Conservation (phyloP, 2,797 vertebrate genomes). For the Silurus aristotelis region DNA sequence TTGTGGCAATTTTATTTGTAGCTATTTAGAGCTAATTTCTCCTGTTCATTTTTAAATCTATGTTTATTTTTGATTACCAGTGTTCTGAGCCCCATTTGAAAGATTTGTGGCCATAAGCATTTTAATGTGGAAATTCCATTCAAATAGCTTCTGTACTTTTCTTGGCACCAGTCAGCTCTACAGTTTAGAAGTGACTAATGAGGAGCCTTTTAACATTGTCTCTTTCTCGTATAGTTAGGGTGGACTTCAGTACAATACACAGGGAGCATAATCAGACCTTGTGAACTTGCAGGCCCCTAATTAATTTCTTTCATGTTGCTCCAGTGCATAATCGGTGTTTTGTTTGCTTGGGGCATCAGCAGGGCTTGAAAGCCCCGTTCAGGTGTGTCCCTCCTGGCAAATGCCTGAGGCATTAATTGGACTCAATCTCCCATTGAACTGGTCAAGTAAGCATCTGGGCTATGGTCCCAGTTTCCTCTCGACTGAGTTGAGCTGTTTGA, state of each 20-base stretch:
- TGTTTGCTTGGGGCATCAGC: conserved; percentile 60
- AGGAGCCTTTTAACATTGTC: background rate
- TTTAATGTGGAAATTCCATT: background rate
- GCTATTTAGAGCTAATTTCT: background rate
- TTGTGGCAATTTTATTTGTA: background rate
- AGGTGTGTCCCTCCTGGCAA: conserved; percentile 65
- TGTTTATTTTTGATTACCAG: too few relatives aligned
- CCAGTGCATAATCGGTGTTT: conserved; percentile 65
- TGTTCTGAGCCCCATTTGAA: background rate
- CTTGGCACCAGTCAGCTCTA: background rate
- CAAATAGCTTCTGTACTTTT: background rate
- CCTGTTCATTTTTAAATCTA: background rate
- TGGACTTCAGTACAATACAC: conserved; percentile 12
- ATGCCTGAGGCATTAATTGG: conserved; percentile 59
- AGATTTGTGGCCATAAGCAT: background rate
- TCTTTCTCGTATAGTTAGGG: conserved; percentile 5
- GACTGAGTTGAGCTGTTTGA: conserved; percentile 46
- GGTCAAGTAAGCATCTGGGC: conserved; percentile 62
- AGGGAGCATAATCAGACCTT: background rate
- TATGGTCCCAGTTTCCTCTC: conserved; percentile 47
- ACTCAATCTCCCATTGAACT: conserved; percentile 65
- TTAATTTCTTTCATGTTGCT: conserved; percentile 63
- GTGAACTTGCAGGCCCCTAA: conserved; percentile 38
- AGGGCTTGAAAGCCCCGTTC: conserved; percentile 67
- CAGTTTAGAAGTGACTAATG: conserved; percentile 1